These are phyloP conservation scores for Scyliorhinus canicula DNA, from an alignment of 2,797 vertebrate species.

Conservation along the genomic window DNA sequence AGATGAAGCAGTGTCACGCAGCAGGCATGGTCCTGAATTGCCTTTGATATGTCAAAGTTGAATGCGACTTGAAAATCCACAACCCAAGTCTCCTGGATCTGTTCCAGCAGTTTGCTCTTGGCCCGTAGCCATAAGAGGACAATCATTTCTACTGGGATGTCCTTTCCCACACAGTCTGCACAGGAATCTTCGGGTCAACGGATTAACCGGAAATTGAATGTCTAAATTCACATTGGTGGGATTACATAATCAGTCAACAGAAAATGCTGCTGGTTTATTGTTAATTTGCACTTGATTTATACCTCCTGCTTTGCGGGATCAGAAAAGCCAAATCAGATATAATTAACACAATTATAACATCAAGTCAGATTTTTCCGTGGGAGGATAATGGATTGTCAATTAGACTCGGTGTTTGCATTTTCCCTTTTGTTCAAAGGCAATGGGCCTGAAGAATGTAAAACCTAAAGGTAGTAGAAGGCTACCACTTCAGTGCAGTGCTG, in stretches of 20 bases:
- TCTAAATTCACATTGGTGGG: no score
- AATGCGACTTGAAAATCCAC: not conserved
- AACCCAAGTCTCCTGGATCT: not conserved
- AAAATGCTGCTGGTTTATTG: not conserved
- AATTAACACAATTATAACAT: not conserved
- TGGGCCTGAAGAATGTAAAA: not conserved
- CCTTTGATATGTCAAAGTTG: not conserved
- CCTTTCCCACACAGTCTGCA: constrained; percentile 16
- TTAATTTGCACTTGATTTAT: not conserved
- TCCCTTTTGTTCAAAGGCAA: not conserved
- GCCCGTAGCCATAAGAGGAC: not conserved
- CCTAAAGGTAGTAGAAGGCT: not conserved
- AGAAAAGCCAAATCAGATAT: not conserved
- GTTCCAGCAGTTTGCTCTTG: not conserved
- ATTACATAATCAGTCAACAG: not conserved
- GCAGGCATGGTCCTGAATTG: not conserved
- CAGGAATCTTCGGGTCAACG: not conserved
- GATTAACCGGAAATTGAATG: not conserved
- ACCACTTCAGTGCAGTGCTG: not conserved
- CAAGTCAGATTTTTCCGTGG: not conserved
- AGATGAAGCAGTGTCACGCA: not conserved
- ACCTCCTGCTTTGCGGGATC: not conserved
- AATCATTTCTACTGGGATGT: no score
- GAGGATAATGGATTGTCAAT: not conserved
- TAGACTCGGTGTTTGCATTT: not conserved